Percentiles rank a stretch among this genome's conserved stretches.
phyloP scores from a whole-genome alignment of 2,797 vertebrate species.

The Picus viridis region DNA sequence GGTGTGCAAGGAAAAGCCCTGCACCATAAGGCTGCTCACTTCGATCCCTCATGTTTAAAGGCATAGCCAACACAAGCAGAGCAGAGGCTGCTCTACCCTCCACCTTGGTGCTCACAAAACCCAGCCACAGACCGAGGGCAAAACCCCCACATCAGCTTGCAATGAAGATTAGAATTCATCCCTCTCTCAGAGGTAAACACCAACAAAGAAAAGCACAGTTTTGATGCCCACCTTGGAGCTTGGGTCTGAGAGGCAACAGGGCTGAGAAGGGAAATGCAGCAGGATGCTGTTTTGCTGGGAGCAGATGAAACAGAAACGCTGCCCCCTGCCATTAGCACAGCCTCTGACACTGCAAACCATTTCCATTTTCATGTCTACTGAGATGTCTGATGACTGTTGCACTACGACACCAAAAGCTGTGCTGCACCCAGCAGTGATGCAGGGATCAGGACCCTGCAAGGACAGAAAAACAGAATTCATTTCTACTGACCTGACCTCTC shows the following conservation, averaged over 20 bases:
- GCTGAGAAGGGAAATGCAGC: not conserved
- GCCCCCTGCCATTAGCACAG: not conserved
- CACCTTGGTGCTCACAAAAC: not conserved
- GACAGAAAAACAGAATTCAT: not conserved
- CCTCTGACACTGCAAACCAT: not conserved
- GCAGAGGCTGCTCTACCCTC: not conserved
- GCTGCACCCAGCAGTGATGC: not conserved
- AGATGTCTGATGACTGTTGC: not conserved
- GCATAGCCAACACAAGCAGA: not conserved
- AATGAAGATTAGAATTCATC: not conserved
- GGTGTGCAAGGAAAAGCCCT: not conserved
- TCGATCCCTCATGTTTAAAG: not conserved
- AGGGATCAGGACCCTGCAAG: not conserved
- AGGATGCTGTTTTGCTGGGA: not conserved
- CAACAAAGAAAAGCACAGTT: not conserved
- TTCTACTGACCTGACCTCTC: rapidly evolving
- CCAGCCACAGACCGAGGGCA: not conserved
- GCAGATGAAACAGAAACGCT: not conserved
- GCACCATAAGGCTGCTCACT: not conserved
- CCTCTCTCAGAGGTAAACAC: not conserved
- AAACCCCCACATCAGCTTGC: not conserved
- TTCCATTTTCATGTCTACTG: not conserved
- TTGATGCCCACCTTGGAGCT: not conserved
- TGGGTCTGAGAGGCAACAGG: not conserved
- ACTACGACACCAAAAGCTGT: rapidly evolving